phyloP scores from a whole-genome alignment of 1,140 invertebrate genomes.

The Galendromus occidentalis region DNA sequence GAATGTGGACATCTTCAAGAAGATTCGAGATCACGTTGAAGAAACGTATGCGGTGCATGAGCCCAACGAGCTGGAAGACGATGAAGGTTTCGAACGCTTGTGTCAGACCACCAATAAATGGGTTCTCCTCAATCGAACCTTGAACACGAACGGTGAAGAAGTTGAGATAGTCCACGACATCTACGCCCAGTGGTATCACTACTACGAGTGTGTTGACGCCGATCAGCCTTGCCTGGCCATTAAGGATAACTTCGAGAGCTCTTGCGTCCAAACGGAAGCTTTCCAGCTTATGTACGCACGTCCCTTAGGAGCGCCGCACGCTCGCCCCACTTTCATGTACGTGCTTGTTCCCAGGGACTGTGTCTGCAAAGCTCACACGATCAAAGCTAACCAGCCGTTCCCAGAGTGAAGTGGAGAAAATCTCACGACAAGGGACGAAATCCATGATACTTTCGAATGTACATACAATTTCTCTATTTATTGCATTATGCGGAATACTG shows the following conservation, averaged over 20 bases:
- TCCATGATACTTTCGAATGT: too few species aligned
- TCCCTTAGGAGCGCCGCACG: background rate
- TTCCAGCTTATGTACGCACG: constrained; percentile 1
- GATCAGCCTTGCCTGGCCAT: background rate
- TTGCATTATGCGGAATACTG: too few species aligned
- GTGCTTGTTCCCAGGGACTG: background rate
- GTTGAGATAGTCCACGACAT: constrained; percentile 8
- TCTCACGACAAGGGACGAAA: too few species aligned
- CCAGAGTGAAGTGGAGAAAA: background rate
- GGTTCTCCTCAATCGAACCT: background rate
- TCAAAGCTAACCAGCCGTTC: background rate
- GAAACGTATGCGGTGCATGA: constrained; percentile 1
- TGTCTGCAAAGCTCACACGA: background rate
- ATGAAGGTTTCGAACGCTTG: background rate
- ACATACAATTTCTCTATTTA: too few species aligned
- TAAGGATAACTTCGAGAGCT: background rate
- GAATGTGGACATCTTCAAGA: background rate
- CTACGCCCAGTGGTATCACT: constrained; percentile 3
- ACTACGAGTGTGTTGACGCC: background rate
- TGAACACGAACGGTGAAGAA: constrained; percentile 4
- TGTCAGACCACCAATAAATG: background rate
- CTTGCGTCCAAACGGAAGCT: background rate
- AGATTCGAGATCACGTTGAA: constrained; percentile 3
- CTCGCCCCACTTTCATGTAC: constrained; percentile 6
- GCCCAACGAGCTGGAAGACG: background rate